Evolutionary conservation across 2,797 vertebrate species (phyloP).

Genomic region (Gymnoscopelus microlampas): DNA sequence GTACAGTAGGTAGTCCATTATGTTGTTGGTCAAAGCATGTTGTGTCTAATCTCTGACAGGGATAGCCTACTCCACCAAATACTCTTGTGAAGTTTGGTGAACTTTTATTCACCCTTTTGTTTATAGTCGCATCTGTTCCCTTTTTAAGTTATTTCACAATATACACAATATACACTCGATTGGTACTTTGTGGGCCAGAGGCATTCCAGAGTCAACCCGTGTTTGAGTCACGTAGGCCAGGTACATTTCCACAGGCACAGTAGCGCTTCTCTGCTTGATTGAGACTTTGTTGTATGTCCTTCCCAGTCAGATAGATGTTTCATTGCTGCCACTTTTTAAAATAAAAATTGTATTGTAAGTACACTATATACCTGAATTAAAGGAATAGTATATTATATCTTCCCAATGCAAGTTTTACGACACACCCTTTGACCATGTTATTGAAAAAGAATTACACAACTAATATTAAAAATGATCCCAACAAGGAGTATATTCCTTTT

Average conservation of each 20-base stretch:
- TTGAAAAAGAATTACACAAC: no score
- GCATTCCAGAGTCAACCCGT: neutral
- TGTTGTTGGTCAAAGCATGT: no score
- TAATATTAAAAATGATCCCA: no score
- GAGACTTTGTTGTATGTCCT: neutral
- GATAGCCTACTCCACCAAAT: neutral
- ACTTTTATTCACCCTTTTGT: conserved; percentile 20
- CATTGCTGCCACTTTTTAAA: conserved; percentile 87
- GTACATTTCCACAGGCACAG: neutral
- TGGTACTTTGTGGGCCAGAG: conserved; percentile 9
- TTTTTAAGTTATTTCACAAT: conserved; percentile 26
- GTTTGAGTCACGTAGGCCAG: neutral
- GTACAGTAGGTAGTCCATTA: no score
- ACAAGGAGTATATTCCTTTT: no score
- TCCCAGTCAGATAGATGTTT: conserved; percentile 88
- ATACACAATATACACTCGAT: conserved; percentile 37
- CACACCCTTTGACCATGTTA: no score
- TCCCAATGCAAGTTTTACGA: no score
- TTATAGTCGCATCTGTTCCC: conserved; percentile 47
- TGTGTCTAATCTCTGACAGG: neutral
- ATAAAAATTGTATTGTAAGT: conserved; percentile 14
- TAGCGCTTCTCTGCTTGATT: neutral
- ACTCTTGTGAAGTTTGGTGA: neutral
- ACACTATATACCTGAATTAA: neutral
- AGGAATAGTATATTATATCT: no score